phyloP scores from a whole-genome alignment of 2,113 vertebrate genomes.

The Sakesphorus luctuosus region DNA sequence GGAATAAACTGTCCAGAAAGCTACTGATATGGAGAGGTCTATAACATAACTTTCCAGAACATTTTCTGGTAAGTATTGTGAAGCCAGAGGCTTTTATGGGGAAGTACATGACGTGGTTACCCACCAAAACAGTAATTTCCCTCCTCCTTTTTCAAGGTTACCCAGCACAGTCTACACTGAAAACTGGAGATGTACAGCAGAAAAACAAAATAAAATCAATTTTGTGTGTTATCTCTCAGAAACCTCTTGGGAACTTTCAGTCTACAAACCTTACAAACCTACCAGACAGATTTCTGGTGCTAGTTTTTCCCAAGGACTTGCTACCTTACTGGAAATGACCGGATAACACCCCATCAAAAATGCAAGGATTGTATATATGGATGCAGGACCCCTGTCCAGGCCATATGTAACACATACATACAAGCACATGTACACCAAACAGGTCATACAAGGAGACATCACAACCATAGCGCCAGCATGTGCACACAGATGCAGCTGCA shows the following conservation, averaged over 20 bases:
- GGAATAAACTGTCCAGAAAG: neutral
- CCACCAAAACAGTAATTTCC: neutral
- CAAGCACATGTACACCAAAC: rapidly evolving
- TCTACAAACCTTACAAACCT: neutral
- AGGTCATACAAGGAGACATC: neutral
- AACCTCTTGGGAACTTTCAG: neutral
- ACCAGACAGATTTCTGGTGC: neutral
- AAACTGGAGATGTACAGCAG: neutral
- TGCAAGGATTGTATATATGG: rapidly evolving
- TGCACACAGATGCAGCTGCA: neutral
- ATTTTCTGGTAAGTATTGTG: neutral
- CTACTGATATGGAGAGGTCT: neutral
- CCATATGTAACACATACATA: rapidly evolving
- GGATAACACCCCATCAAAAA: neutral
- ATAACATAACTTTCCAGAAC: neutral
- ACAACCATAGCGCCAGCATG: neutral
- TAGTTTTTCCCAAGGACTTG: neutral
- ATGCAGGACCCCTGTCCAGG: neutral
- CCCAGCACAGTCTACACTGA: neutral
- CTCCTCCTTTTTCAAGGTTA: neutral
- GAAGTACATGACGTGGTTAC: neutral
- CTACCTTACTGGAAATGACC: neutral
- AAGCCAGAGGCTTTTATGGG: neutral
- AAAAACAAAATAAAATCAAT: neutral
- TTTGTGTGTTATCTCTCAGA: neutral